Base-by-base conservation (phyloP, 2,888 invertebrate species). In the Cataglyphis altisquamis region DNA sequence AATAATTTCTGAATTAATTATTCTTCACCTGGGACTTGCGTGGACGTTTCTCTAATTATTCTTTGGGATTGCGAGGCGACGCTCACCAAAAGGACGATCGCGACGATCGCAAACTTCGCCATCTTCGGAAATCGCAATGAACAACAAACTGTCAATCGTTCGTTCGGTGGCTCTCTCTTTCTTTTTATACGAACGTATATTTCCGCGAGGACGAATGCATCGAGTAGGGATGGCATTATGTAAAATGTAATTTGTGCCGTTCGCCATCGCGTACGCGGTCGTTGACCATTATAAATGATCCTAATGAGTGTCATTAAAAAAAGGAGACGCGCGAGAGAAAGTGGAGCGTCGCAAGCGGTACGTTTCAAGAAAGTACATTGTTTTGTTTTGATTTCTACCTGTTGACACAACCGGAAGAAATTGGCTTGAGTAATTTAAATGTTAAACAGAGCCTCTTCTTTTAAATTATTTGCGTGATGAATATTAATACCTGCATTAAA, bases 261-360 rank as follows among this genome's bases (percentile, higher is more conserved):
- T 12, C 75, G 74, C 55, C 81, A 52, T 68, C 52, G 57, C 52
- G 57, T 62, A 57, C 21, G 68, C 67, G 48, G 68, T 36, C 86
- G 82, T 81, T 78, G 85, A 83, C 84, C 84, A 84, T 89, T 87
- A 86, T 75, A 86, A 82, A 84, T 70, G 83, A 82, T 84, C 39
- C 84, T 85, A 84, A 90, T 90, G 85, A 87, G 83, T 88, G 90
- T 88, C 87, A 90, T 90, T 88, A 85, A 88, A 89, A 52, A 82
- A 83, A 85, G 84, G 85, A 87, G 88, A 89, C 84, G 80, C 87
- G 84, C 86, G 84, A 80, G 90, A 88, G 90, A 90, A 90, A 90
- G 90, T 90, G 90, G 90, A 87, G 86, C 90, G 84, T 48, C 74
- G 82, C 78, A 36, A 80, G 21, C 85, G 87, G 81, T 86, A 83